Evolutionary conservation across 2,888 invertebrate species (phyloP).

Genomic region (Serrognathus titanus): DNA sequence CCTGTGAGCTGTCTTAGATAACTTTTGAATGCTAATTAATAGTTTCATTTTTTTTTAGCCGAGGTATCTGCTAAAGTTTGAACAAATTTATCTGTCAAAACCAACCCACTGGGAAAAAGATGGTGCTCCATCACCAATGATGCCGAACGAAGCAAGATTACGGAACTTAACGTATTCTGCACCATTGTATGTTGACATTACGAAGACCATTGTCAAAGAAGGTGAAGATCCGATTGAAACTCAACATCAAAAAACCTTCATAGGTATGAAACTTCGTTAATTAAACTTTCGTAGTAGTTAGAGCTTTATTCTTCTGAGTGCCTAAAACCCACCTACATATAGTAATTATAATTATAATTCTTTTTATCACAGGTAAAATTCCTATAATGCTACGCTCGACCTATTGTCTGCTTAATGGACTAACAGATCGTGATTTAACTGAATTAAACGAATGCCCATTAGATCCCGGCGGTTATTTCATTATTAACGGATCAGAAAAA

Average conservation of each 20-base stretch:
- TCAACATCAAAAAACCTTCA: conserved; percentile 72
- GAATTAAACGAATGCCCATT: conserved; percentile 99
- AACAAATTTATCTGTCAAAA: conserved; percentile 98
- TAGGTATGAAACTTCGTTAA: conserved; percentile 57
- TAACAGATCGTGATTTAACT: conserved; percentile 97
- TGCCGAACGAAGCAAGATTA: conserved; percentile 98
- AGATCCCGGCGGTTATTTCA: conserved; percentile 99
- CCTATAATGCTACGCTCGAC: conserved; percentile 99
- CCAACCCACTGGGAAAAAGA: conserved; percentile 99
- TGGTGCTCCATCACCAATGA: conserved; percentile 98
- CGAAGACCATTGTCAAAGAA: conserved; percentile 91
- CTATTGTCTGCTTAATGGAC: conserved; percentile 89
- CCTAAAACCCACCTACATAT: too few species aligned
- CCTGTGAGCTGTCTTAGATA: conserved; percentile 53
- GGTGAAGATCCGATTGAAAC: conserved; percentile 85
- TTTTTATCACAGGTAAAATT: conserved; percentile 77
- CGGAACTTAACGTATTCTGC: conserved; percentile 98
- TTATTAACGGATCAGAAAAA: conserved; percentile 96
- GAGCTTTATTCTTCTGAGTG: too few species aligned
- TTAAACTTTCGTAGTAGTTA: too few species aligned
- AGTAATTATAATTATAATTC: too few species aligned
- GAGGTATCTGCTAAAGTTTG: conserved; percentile 91
- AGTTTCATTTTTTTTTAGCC: conserved; percentile 53
- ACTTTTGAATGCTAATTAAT: conserved; percentile 1
- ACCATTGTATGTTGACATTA: conserved; percentile 97